A percentile compares a stretch with the other conserved stretches of the same genome.
These are phyloP conservation scores for Nasonia longicornis DNA, from an alignment of 1,140 invertebrate species.

Conservation along the genomic window DNA sequence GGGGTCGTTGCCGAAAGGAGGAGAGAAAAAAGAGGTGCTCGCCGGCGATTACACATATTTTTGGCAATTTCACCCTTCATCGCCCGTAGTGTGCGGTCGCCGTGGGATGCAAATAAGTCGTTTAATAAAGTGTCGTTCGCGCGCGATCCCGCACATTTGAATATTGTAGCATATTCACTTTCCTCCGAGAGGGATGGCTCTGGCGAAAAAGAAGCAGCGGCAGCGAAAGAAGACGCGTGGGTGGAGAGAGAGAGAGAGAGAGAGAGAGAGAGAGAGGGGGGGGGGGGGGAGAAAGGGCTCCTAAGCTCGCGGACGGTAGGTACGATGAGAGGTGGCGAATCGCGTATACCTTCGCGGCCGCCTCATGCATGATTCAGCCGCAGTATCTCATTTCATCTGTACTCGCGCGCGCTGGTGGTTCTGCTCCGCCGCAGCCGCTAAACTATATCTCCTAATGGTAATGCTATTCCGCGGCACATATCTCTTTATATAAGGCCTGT, in stretches of 20 bases:
- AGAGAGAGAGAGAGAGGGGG: constrained; percentile 35
- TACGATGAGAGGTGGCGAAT: constrained; percentile 58
- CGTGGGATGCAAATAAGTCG: constrained; percentile 57
- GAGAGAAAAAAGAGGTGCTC: neutral
- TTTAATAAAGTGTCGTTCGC: constrained; percentile 66
- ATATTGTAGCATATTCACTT: constrained; percentile 68
- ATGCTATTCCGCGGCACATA: constrained; percentile 67
- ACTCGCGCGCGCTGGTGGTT: neutral
- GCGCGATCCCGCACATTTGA: constrained; percentile 60
- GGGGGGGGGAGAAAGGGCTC: too few relatives aligned
- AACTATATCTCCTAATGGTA: constrained; percentile 70
- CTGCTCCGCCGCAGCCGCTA: constrained; percentile 59
- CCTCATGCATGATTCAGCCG: constrained; percentile 70
- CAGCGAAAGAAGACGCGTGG: constrained; percentile 9
- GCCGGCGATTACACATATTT: constrained; percentile 15
- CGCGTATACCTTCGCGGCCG: constrained; percentile 55
- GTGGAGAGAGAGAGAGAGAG: constrained; percentile 26
- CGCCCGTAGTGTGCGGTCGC: neutral
- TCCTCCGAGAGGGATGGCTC: constrained; percentile 52
- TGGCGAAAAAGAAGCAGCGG: constrained; percentile 20
- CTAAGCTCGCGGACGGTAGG: constrained; percentile 39
- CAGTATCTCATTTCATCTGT: constrained; percentile 69
- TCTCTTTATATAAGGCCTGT: constrained; percentile 68
- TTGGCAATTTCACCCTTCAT: constrained; percentile 19
- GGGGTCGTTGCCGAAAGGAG: neutral